Evolutionary conservation across 1,140 invertebrate species (phyloP).

Genomic region (Ips nitidus): DNA sequence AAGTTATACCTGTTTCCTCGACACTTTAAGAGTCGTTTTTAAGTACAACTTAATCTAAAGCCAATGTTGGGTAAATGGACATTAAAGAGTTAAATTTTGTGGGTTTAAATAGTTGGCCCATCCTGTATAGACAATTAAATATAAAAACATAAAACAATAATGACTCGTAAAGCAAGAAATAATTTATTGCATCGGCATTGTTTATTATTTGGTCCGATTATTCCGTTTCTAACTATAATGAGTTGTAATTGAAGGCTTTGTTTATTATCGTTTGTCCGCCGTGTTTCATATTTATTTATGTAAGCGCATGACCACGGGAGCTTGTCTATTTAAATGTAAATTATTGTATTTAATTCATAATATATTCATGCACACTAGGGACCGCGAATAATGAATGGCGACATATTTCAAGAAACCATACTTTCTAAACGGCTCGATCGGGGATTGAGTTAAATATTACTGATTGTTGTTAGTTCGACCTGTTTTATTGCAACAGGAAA

Average conservation of each 20-base stretch:
- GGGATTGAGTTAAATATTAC: constrained; percentile 19
- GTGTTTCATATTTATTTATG: constrained; percentile 39
- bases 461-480: constrained; percentile 2
- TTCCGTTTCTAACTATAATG: constrained; percentile 27
- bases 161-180: no score
- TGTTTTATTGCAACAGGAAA: no score
- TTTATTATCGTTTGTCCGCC: constrained; percentile 32
- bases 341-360: constrained; percentile 34
- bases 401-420: constrained; percentile 19
- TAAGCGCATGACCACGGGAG: constrained; percentile 16
- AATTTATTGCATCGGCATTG: constrained; percentile 22
- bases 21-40: no score
- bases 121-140: no score
- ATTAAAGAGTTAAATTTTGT: no score
- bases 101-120: no score
- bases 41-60: no score
- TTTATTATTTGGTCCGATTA: constrained; percentile 39
- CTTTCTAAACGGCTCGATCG: constrained; percentile 19
- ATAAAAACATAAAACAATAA: no score
- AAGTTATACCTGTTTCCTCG: no score
- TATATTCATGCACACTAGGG: constrained; percentile 21
- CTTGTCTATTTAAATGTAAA: constrained; percentile 37
- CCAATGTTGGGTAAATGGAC: no score
- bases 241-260: constrained; percentile 32
- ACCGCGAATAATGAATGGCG: constrained; percentile 22